Evolutionary conservation across 2,113 vertebrate species (phyloP).

Genomic region (Varanus komodoensis): DNA sequence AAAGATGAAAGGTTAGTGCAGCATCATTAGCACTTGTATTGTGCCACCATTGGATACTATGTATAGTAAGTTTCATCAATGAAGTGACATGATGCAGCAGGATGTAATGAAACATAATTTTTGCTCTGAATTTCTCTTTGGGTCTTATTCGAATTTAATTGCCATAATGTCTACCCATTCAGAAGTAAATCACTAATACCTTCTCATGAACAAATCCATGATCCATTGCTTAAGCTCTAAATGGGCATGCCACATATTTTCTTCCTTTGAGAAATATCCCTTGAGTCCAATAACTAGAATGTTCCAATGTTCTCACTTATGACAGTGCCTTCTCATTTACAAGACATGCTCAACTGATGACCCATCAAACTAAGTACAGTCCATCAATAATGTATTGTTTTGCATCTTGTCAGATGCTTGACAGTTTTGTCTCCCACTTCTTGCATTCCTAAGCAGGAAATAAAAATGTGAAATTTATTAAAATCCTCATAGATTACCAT

Average conservation of each 20-base stretch:
- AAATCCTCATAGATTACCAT: background rate
- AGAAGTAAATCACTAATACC: background rate
- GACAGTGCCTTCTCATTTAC: background rate
- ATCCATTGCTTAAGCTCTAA: background rate
- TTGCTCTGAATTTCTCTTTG: background rate
- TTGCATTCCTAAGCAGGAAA: background rate
- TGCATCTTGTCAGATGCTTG: background rate
- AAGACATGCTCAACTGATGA: background rate
- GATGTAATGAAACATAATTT: background rate
- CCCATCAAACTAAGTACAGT: background rate
- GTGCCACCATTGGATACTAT: no score
- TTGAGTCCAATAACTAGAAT: background rate
- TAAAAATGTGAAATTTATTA: background rate
- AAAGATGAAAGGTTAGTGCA: no score
- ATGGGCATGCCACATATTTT: background rate
- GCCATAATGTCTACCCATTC: background rate
- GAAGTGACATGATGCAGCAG: background rate
- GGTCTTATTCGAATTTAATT: background rate
- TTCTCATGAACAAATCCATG: background rate
- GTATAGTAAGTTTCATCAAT: background rate
- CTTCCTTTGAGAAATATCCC: background rate
- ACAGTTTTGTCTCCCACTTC: background rate
- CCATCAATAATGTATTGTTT: background rate
- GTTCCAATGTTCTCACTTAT: background rate
- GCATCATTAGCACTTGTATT: no score